These are phyloP conservation scores for Fregetta grallaria DNA, from an alignment of 2,113 vertebrate genomes.

Conservation along the genomic window DNA sequence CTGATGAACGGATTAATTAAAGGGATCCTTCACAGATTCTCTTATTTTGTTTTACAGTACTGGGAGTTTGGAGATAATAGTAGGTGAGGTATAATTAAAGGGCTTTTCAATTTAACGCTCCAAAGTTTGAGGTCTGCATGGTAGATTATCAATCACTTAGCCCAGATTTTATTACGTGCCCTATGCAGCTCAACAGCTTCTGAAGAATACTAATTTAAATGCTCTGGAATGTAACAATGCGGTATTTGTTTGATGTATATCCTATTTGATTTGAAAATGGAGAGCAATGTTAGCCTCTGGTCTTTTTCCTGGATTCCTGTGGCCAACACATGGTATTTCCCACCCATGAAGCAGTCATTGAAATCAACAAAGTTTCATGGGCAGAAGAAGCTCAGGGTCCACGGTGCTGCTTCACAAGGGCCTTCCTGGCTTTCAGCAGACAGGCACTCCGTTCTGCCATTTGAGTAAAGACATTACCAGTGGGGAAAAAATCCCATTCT, in stretches of 20 bases:
- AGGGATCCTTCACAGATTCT: background rate
- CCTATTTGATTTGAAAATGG: background rate
- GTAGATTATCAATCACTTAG: background rate
- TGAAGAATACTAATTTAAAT: background rate
- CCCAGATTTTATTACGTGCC: background rate
- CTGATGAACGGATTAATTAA: background rate
- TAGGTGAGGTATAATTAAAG: background rate
- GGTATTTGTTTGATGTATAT: background rate
- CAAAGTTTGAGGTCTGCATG: background rate
- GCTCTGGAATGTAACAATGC: background rate
- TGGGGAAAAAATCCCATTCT: background rate
- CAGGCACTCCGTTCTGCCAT: fast-evolving
- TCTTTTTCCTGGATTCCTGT: background rate
- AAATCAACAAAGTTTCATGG: background rate
- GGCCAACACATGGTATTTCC: background rate
- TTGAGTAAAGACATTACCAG: background rate
- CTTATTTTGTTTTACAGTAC: background rate
- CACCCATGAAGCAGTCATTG: background rate
- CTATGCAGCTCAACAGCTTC: background rate
- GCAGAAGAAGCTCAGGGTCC: background rate
- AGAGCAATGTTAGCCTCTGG: background rate
- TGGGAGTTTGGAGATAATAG: background rate
- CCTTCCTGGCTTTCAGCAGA: background rate
- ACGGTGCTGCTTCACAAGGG: background rate
- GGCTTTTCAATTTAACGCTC: background rate